Base-by-base conservation (phyloP, 2,113 vertebrate species). In the Cnemophilus loriae region DNA sequence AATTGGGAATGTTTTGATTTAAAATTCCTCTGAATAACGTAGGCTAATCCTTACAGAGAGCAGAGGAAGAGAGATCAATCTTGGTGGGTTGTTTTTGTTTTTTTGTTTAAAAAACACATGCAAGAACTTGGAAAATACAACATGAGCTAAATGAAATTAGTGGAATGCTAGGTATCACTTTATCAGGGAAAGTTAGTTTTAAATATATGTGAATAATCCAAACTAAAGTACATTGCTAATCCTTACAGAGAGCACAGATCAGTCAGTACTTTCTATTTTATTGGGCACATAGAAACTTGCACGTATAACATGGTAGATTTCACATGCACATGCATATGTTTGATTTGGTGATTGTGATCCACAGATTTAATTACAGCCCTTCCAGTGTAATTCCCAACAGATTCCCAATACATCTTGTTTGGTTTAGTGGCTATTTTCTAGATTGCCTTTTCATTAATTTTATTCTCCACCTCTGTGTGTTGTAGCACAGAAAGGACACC, bases 401-500 rank as follows among this genome's bases (percentile, higher is more conserved):
- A 97, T 92, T 95, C 91, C 91, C 85, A 96, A 96, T 91, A 39
- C 37, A 56, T 90, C 93, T 97, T 90, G 65, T 96, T 97, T 86
- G 71, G 80, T 59, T 96, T 87, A 85, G 93, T 50, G 82, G 89
- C 73, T 95, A 63, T 93, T 97, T 97, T 94, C 95, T 96, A 87
- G 64, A 92, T 80, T 56, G 57, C 85, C 69, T 96, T 96, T 96
- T 92, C 53, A 50, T 89, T 94, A 90, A 87, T 95, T 95, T 96
- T 91, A 87, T 92, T 84, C 89, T 96, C 84, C 80, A 94, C 83
- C 64, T 86, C 27, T 88, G 60, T 88, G 91, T 95, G 94, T 95
- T 93, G 71, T 22, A 87, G 83, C 84, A 94, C 76, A 91, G 94
- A 97, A 97, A 93, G 77, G 93, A 89, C 91, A 93, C 79, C 78